Evolutionary conservation across 2,113 vertebrate species (phyloP).

Genomic region (Xenopus tropicalis): DNA sequence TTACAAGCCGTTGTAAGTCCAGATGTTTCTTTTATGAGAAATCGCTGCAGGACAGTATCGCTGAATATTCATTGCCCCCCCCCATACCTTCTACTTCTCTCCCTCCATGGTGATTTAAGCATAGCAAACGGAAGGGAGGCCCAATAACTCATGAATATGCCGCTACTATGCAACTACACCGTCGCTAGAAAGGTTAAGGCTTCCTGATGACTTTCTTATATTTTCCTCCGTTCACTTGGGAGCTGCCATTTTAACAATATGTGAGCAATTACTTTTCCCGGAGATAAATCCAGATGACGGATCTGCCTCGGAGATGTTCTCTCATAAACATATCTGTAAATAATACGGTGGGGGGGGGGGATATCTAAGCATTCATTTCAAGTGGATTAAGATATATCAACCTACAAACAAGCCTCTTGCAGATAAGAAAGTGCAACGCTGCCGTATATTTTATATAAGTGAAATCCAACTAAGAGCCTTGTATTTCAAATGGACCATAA

Average conservation of each 20-base stretch:
- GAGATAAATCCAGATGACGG: constrained; percentile 4
- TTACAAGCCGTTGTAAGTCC: constrained; percentile 23
- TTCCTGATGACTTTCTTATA: neutral
- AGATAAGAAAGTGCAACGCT: neutral
- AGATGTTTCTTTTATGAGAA: constrained; percentile 39
- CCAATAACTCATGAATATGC: constrained; percentile 6
- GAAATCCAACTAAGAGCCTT: too few relatives aligned
- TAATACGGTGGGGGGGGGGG: neutral
- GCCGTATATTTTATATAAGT: neutral
- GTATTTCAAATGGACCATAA: too few relatives aligned
- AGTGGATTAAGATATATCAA: neutral
- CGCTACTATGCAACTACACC: neutral
- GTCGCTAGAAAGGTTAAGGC: neutral
- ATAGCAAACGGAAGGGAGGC: neutral
- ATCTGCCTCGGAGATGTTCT: neutral
- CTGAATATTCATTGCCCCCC: constrained; percentile 20
- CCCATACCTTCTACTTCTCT: neutral
- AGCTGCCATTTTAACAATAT: constrained; percentile 30
- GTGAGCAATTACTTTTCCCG: constrained; percentile 3
- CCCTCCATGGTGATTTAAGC: constrained; percentile 10
- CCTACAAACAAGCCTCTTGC: neutral
- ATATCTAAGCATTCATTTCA: neutral
- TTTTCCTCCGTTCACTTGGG: constrained; percentile 1
- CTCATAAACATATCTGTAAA: constrained; percentile 7
- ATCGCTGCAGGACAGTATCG: constrained; percentile 35